Percentiles rank a stretch among this genome's conserved stretches.
Conservation (phyloP, 2,113 vertebrate genomes). For the Synchiropus splendidus region DNA sequence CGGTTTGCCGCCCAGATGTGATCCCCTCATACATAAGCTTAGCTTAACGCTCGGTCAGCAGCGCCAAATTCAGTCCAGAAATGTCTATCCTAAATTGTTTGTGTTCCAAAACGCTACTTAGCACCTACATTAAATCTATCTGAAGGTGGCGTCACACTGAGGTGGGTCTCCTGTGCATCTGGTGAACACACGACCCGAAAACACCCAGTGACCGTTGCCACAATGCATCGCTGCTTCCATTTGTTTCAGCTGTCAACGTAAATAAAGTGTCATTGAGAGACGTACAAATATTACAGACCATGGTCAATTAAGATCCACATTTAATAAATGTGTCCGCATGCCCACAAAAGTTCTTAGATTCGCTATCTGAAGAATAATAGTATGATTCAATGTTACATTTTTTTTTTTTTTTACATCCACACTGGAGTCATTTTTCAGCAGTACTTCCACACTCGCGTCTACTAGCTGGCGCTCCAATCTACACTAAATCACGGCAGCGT, state of each 20-base stretch:
- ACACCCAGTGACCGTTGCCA: too few relatives aligned
- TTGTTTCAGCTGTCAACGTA: slow-evolving; percentile 32
- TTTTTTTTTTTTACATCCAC: slow-evolving; percentile 44
- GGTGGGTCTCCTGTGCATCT: too few relatives aligned
- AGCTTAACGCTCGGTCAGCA: too few relatives aligned
- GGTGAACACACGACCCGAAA: too few relatives aligned
- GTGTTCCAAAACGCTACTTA: too few relatives aligned
- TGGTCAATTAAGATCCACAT: slow-evolving; percentile 55
- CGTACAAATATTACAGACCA: slow-evolving; percentile 53
- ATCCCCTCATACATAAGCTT: too few relatives aligned
- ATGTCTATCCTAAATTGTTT: too few relatives aligned
- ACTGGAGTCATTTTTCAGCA: slow-evolving; percentile 43
- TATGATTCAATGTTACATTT: slow-evolving; percentile 38
- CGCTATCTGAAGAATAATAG: slow-evolving; percentile 50
- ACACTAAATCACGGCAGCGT: slow-evolving; percentile 34
- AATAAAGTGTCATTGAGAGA: slow-evolving; percentile 44
- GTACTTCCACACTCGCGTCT: slow-evolving; percentile 48
- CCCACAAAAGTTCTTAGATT: slow-evolving; percentile 55
- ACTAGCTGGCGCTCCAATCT: slow-evolving; percentile 40
- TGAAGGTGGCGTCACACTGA: too few relatives aligned
- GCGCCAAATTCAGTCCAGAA: too few relatives aligned
- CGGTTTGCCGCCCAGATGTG: too few relatives aligned
- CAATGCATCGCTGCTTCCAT: slow-evolving; percentile 14
- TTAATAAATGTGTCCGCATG: slow-evolving; percentile 62
- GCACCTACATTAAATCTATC: too few relatives aligned